Percentiles rank a stretch among this genome's conserved stretches.
Conservation (phyloP, 2,113 vertebrate species). For the Mystacornis crossleyi region DNA sequence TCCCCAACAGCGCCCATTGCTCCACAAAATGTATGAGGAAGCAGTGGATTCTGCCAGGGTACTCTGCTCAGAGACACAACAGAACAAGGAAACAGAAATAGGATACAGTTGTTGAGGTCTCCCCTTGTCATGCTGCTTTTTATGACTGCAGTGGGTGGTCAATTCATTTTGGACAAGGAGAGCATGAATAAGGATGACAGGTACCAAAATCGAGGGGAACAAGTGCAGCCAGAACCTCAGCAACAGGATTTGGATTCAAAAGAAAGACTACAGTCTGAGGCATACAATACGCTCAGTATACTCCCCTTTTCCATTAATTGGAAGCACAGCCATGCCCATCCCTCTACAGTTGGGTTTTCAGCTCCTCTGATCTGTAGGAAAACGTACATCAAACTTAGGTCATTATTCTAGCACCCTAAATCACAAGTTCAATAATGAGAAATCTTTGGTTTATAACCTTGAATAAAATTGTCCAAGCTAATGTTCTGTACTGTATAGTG, state of each 20-base stretch:
- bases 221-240: neutral
- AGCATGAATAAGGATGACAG: neutral
- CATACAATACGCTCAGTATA: fast-evolving
- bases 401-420: neutral
- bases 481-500: neutral
- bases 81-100: neutral
- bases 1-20: neutral
- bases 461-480: neutral
- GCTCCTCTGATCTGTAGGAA: neutral
- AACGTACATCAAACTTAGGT: neutral
- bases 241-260: neutral
- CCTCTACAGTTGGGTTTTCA: neutral
- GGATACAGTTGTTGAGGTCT: neutral
- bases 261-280: neutral
- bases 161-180: neutral
- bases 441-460: neutral
- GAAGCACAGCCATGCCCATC: neutral
- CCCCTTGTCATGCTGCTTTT: neutral
- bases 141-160: neutral
- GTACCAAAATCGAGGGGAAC: neutral
- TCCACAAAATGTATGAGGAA: neutral
- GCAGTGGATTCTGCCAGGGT: neutral
- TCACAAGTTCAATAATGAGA: neutral
- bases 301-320: neutral
- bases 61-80: neutral